Evolutionary conservation across 2,797 vertebrate genomes (phyloP).

Genomic region (Adelosebastes latens): DNA sequence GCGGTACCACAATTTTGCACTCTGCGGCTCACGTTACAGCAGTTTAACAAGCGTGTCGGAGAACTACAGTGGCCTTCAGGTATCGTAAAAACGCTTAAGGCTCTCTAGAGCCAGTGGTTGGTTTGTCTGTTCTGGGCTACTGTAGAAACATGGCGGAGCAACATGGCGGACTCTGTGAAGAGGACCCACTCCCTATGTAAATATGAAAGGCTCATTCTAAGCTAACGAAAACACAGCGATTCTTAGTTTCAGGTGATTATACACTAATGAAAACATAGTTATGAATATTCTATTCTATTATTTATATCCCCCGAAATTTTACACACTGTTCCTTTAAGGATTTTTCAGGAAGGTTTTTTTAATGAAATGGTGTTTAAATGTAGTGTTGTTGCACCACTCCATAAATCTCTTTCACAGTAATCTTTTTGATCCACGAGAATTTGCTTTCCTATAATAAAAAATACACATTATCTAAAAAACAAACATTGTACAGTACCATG

Average conservation of each 20-base stretch:
- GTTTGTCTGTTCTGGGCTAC: no score
- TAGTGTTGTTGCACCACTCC: neutral
- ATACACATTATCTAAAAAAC: neutral
- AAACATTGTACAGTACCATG: neutral
- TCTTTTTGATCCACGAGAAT: neutral
- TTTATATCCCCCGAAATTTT: neutral
- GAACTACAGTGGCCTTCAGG: neutral
- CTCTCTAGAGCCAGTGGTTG: no score
- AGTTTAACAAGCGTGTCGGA: neutral
- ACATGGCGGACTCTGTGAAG: no score
- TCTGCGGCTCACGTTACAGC: no score
- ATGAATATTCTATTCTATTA: neutral
- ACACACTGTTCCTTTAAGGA: neutral
- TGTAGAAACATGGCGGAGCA: no score
- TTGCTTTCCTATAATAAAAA: neutral
- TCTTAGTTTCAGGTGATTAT: neutral
- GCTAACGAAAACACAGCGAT: neutral
- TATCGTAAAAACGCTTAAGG: accelerated
- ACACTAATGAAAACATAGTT: neutral
- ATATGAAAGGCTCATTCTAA: neutral
- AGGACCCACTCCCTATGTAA: neutral
- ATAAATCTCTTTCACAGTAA: neutral
- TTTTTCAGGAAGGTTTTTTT: neutral
- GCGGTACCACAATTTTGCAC: neutral
- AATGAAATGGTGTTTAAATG: neutral